Evolutionary conservation across 2,888 invertebrate genomes (phyloP).

Genomic region (Seladonia tumulorum): DNA sequence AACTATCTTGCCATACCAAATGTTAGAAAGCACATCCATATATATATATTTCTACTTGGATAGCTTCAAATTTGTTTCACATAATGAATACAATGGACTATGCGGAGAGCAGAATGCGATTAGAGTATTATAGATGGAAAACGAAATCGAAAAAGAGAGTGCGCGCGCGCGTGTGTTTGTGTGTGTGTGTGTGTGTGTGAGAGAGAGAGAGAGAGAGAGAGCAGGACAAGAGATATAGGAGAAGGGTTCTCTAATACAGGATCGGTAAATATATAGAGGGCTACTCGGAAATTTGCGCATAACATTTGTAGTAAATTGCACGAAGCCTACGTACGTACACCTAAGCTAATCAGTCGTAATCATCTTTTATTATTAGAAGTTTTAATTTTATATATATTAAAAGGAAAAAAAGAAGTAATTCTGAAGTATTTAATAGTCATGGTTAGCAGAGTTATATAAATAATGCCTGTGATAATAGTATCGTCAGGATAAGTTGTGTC

Average conservation of each 20-base stretch:
- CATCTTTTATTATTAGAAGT: slow-evolving; percentile 81
- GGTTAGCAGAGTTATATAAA: slow-evolving; percentile 85
- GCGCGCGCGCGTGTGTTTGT: too few species aligned
- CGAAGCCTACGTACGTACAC: slow-evolving; percentile 77
- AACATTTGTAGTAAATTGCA: slow-evolving; percentile 73
- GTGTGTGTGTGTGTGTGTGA: too few species aligned
- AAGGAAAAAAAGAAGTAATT: slow-evolving; percentile 73
- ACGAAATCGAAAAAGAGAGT: background rate
- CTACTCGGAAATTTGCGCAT: slow-evolving; percentile 65
- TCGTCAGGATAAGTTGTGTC: slow-evolving; percentile 90
- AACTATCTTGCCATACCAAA: slow-evolving; percentile 82
- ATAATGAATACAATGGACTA: slow-evolving; percentile 50
- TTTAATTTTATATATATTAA: slow-evolving; percentile 81
- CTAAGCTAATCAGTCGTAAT: slow-evolving; percentile 80
- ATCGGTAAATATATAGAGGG: slow-evolving; percentile 42
- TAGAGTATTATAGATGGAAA: background rate
- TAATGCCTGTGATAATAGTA: slow-evolving; percentile 90
- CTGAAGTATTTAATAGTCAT: slow-evolving; percentile 83
- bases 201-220: background rate
- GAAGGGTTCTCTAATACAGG: slow-evolving; percentile 19
- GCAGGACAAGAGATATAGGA: background rate
- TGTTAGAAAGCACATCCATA: slow-evolving; percentile 77
- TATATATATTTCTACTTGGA: slow-evolving; percentile 67
- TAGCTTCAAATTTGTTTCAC: slow-evolving; percentile 71
- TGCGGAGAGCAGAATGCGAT: slow-evolving; percentile 28